Conservation (phyloP, 2,797 vertebrate species). For the Gymnothorax reevesii region DNA sequence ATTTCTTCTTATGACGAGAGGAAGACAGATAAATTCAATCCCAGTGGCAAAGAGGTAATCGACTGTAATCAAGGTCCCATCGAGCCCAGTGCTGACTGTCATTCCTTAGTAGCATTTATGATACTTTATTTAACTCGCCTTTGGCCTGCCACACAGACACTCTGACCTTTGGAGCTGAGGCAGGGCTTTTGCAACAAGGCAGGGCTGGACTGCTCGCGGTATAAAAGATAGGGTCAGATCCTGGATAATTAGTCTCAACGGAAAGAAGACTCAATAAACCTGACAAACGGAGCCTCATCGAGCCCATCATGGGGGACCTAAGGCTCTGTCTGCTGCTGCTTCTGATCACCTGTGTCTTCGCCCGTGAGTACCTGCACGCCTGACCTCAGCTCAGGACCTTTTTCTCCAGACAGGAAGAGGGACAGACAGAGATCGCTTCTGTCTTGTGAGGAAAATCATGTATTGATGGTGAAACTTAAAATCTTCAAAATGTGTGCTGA, state of each 20-base stretch:
- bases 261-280: conserved; percentile 58
- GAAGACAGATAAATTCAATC: not conserved
- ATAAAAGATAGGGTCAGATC: conserved; percentile 62
- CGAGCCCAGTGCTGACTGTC: conserved; percentile 5
- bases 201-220: conserved; percentile 31
- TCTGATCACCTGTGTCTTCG: conserved; percentile 56
- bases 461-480: too few relatives aligned
- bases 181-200: conserved; percentile 45
- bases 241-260: conserved; percentile 60
- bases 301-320: conserved; percentile 82
- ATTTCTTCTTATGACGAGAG: not conserved
- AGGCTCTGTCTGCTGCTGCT: conserved; percentile 81
- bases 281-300: conserved; percentile 65
- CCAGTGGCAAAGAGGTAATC: not conserved
- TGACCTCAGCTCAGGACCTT: not conserved
- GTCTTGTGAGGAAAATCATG: too few relatives aligned
- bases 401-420: not conserved
- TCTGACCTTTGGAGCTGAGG: conserved; percentile 72
- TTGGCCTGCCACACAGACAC: conserved; percentile 72
- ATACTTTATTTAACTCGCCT: conserved; percentile 39
- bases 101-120: not conserved
- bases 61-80: conserved; percentile 15
- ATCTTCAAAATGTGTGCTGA: too few relatives aligned
- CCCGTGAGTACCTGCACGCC: conserved; percentile 76
- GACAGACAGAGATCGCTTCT: too few relatives aligned